Percentiles rank a stretch among this genome's conserved stretches.
phyloP scores from a whole-genome alignment of 2,888 invertebrate genomes.

The Chelonus formosanus region DNA sequence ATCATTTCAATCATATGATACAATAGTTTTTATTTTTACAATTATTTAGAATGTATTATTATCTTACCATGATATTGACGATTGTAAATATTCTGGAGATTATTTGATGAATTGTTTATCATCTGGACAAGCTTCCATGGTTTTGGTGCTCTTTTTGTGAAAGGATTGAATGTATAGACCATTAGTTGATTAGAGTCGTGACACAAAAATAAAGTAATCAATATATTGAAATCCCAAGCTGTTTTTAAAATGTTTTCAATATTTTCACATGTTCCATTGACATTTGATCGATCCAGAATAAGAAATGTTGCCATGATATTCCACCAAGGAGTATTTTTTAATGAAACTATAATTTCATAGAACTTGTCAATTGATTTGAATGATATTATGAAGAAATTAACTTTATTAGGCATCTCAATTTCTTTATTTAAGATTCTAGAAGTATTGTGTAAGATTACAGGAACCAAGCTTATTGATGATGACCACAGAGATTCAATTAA shows the following conservation, averaged over 20 bases:
- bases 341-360: background rate
- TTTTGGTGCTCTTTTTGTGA: conserved; percentile 5
- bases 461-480: too few species aligned
- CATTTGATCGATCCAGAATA: background rate
- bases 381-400: background rate
- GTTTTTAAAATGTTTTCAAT: background rate
- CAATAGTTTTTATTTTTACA: too few species aligned
- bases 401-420: background rate
- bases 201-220: conserved; percentile 2
- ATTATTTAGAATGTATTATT: background rate
- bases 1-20: too few species aligned
- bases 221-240: conserved; percentile 7
- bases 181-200: background rate
- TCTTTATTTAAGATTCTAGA: too few species aligned
- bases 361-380: background rate
- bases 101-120: background rate
- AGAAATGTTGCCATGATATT: background rate
- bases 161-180: conserved; percentile 13
- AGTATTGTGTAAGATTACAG: too few species aligned
- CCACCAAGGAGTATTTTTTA: conserved; percentile 10
- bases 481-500: background rate
- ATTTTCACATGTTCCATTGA: background rate
- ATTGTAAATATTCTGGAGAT: background rate
- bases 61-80: background rate
- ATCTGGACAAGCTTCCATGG: background rate